phyloP scores from a whole-genome alignment of 2,797 vertebrate genomes.

The Lacerta agilis region DNA sequence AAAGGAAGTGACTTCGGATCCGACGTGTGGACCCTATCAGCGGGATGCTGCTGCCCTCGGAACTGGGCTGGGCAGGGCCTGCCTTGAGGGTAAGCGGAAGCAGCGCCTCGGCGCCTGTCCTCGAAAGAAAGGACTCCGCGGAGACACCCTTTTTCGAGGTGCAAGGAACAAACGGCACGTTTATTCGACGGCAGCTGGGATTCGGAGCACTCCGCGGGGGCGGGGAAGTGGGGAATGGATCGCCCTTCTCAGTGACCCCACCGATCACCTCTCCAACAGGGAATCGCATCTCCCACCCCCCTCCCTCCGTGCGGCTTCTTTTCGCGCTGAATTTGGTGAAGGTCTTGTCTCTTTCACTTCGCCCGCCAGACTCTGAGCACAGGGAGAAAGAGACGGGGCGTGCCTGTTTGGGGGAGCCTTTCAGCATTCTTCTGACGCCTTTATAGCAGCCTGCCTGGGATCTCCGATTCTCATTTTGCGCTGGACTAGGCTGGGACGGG shows the following conservation, averaged over 20 bases:
- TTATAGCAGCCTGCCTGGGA: not conserved
- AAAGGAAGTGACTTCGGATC: not conserved
- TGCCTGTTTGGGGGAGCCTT: not conserved
- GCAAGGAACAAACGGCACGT: not conserved
- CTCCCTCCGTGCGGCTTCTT: not conserved
- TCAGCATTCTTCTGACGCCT: too few relatives aligned
- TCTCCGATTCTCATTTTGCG: not conserved
- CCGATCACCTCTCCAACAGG: too few relatives aligned
- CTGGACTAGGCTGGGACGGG: too few relatives aligned
- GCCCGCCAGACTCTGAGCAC: not conserved
- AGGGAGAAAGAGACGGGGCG: too few relatives aligned
- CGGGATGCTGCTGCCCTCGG: not conserved
- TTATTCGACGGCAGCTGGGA: not conserved
- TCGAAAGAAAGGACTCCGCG: not conserved
- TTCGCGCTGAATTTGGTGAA: too few relatives aligned
- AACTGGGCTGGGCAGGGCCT: not conserved
- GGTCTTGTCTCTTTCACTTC: too few relatives aligned
- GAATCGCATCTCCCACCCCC: not conserved
- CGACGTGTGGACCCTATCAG: too few relatives aligned
- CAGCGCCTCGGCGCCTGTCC: not conserved
- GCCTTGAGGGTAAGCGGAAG: not conserved
- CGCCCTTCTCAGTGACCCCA: too few relatives aligned
- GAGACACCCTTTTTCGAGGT: not conserved
- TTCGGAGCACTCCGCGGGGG: not conserved
- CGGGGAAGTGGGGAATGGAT: not conserved